These are phyloP conservation scores for Malaclemys terrapin DNA, from an alignment of 2,113 vertebrate species.

Conservation along the genomic window DNA sequence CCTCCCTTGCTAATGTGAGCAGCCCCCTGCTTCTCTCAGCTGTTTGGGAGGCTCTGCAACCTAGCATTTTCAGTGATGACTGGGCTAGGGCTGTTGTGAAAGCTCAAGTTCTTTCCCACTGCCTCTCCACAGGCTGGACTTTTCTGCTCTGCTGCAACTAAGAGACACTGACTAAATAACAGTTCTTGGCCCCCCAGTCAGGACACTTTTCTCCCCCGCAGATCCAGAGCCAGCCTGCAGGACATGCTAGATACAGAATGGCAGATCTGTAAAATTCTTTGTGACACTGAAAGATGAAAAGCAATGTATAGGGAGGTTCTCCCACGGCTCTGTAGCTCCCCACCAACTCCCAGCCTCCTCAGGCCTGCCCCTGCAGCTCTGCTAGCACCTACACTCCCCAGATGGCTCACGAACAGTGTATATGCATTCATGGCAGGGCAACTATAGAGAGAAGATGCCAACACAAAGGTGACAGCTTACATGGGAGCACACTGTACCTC, in stretches of 20 bases:
- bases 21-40: not conserved
- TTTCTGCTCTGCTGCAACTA: not conserved
- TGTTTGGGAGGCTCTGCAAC: not conserved
- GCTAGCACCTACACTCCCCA: not conserved
- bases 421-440: not conserved
- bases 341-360: not conserved
- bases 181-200: not conserved
- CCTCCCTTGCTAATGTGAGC: not conserved
- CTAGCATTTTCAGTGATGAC: too few relatives aligned
- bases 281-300: not conserved
- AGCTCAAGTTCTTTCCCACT: not conserved
- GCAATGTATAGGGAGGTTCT: not conserved
- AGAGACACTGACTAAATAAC: not conserved
- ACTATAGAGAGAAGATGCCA: not conserved
- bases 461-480: rapidly evolving
- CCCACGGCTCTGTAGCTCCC: not conserved
- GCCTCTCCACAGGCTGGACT: not conserved
- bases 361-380: not conserved
- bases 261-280: not conserved
- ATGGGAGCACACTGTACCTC: slow-evolving; percentile 68
- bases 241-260: not conserved
- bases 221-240: not conserved
- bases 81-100: not conserved
- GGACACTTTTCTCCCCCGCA: not conserved
- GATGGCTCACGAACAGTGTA: not conserved